These are phyloP conservation scores for Melanostoma scalare DNA, from an alignment of 2,888 invertebrate species.

Conservation along the genomic window DNA sequence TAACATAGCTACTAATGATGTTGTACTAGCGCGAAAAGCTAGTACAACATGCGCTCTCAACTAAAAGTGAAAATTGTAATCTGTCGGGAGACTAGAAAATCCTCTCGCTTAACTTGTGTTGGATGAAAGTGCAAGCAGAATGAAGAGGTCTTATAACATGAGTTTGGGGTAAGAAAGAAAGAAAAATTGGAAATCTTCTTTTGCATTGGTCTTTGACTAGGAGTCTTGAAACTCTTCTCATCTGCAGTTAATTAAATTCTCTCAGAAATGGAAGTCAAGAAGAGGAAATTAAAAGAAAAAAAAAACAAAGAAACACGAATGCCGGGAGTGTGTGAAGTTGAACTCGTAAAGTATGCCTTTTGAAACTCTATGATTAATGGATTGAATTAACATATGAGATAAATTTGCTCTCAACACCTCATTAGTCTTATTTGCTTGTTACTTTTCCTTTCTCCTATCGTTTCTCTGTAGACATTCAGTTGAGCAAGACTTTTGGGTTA, in stretches of 20 bases:
- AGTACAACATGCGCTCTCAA: constrained; percentile 16
- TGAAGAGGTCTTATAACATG: constrained; percentile 51
- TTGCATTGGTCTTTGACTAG: constrained; percentile 31
- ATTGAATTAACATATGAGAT: too few relatives aligned
- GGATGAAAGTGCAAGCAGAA: constrained; percentile 68
- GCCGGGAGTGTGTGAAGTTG: constrained; percentile 25
- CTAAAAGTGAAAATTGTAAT: constrained; percentile 67
- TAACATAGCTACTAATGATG: constrained; percentile 59
- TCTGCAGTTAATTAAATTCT: constrained; percentile 38
- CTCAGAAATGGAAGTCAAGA: neutral
- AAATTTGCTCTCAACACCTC: too few relatives aligned
- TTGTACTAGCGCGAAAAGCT: constrained; percentile 19
- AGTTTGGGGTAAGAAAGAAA: constrained; percentile 6
- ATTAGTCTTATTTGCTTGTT: too few relatives aligned
- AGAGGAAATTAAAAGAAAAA: constrained; percentile 15
- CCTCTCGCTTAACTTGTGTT: neutral
- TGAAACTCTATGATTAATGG: too few relatives aligned
- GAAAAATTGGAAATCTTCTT: constrained; percentile 58
- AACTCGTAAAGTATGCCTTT: neutral
- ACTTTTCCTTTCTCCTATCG: too few relatives aligned
- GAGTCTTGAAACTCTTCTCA: neutral
- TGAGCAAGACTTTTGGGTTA: too few relatives aligned
- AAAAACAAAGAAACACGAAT: neutral
- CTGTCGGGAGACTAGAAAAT: constrained; percentile 40
- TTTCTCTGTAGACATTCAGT: too few relatives aligned